Conservation (phyloP, 2,797 vertebrate species). For the Serranus cabrilla region DNA sequence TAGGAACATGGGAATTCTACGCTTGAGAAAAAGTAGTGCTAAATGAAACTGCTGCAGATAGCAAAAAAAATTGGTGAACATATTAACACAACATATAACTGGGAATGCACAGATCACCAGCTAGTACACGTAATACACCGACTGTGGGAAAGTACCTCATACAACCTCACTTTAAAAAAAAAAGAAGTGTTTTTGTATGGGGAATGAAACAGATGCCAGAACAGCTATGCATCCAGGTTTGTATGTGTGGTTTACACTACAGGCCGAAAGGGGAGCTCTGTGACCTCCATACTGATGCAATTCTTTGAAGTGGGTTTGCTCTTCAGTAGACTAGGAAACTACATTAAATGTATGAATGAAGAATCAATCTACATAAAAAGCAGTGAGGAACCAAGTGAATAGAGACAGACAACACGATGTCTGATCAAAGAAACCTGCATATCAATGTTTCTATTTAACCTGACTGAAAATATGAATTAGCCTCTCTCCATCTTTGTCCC, state of each 20-base stretch:
- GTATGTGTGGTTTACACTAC: neutral
- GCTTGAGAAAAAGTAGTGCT: no score
- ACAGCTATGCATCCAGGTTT: conserved; percentile 11
- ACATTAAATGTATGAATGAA: conserved; percentile 11
- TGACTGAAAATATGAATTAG: neutral
- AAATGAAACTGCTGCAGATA: no score
- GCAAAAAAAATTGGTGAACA: no score
- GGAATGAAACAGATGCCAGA: conserved; percentile 17
- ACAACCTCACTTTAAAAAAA: no score
- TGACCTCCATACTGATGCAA: conserved; percentile 7
- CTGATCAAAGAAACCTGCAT: neutral
- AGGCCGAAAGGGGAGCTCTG: conserved; percentile 1
- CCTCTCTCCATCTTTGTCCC: neutral
- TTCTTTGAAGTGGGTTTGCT: neutral
- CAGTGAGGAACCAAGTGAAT: neutral
- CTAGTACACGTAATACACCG: no score
- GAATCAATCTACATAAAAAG: neutral
- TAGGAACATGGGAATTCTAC: no score
- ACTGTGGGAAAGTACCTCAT: no score
- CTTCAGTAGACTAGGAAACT: neutral
- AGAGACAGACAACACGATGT: neutral
- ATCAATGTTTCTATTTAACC: neutral
- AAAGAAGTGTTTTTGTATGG: no score
- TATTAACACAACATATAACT: no score
- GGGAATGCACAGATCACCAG: no score